Evolutionary conservation across 2,113 vertebrate species (phyloP), one percentile per base, ranked within the genome.

Genomic region (Ardeotis arabs): DNA sequence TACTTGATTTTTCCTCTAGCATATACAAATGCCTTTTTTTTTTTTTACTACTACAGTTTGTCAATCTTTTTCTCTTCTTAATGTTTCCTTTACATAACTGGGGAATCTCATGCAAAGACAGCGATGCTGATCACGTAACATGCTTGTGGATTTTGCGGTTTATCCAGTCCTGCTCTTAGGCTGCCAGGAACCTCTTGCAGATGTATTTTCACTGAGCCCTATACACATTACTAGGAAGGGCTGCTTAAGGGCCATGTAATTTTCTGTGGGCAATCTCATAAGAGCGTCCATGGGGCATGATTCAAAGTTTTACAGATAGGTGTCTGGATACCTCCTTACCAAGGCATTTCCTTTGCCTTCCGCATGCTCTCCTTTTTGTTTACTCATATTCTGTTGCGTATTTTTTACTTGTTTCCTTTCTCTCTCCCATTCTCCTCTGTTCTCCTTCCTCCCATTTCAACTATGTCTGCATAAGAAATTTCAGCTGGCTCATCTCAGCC

Each of bases 61-160:
- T 56, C 55, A 78, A 70, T 67, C 25, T 14, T 64, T 92, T 84
- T 88, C 33, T 79, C 17, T 39, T 76, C 58, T 84, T 68, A 50
- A 78, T 41, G 35, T 56, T 94, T 80, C 44, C 20, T 90, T 79
- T 69, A 67, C 66, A 52, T 31, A 84, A 73, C 50, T n/a, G 50
- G 62, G 47, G 52, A 94, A 93, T 89, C 66, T 76, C 45, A 63
- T 64, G 58, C 72, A 49, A 84, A 84, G n/a, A 69, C 17, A 63
- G 47, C 0, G 5, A 80, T 49, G 55, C 23, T 66, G 56, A 91
- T 88, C 94, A 69, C 1, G 12, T 85, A 74, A 94, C 22, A 7
- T 69, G 78, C 67, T 87, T 94, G 74, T 53, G 69, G 79, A 93
- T 89, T 96, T 95, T 69, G 83, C 88, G 67, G 73, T 85, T 96